Percentiles rank a stretch among this genome's conserved stretches.
phyloP scores from a whole-genome alignment of 2,113 vertebrate species.

The Choloepus hoffmanni region DNA sequence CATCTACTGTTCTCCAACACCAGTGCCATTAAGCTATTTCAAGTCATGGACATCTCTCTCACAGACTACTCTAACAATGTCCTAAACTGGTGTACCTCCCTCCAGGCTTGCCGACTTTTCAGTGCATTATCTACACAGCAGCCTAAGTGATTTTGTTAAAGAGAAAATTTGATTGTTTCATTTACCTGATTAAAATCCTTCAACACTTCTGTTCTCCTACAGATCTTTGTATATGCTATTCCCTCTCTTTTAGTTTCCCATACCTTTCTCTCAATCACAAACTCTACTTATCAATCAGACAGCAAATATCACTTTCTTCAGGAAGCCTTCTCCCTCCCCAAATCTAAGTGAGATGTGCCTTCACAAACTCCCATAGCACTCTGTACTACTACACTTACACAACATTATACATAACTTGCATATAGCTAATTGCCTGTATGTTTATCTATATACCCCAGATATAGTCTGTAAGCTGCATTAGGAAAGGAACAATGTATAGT shows the following conservation, averaged over 20 bases:
- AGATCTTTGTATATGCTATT: not conserved
- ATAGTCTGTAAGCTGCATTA: not conserved
- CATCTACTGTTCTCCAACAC: not conserved
- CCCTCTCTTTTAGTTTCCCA: not conserved
- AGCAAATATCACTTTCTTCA: slow-evolving; percentile 19
- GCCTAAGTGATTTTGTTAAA: slow-evolving; percentile 40
- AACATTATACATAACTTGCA: not conserved
- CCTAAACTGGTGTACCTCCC: not conserved
- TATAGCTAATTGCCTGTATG: not conserved
- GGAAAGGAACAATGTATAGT: not conserved
- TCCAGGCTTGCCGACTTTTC: not conserved
- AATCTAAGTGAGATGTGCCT: not conserved
- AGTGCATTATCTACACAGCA: not conserved
- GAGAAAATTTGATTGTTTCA: slow-evolving; percentile 3
- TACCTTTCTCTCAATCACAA: not conserved
- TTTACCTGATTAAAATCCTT: slow-evolving; percentile 19
- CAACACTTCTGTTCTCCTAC: not conserved
- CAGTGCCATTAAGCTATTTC: not conserved
- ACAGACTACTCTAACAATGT: not conserved
- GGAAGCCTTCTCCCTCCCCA: not conserved
- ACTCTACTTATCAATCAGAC: not conserved
- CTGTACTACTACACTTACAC: not conserved
- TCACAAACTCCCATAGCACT: not conserved
- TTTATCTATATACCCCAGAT: not conserved
- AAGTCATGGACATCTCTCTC: not conserved